Base-by-base conservation (phyloP, 2,888 invertebrate genomes). In the Autographa gamma region DNA sequence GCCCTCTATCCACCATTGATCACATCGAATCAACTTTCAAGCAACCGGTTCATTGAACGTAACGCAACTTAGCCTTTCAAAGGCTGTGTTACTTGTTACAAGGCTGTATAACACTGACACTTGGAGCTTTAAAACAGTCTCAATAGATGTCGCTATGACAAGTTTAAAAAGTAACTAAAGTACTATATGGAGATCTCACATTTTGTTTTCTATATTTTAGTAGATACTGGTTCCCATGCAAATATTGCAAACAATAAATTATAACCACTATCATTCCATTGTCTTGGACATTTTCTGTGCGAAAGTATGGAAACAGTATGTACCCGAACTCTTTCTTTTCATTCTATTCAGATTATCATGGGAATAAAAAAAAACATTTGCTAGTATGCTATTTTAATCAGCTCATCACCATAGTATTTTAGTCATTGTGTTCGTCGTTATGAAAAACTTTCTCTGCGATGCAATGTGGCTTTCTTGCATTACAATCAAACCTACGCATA, bases 361-460 rank as follows among this genome's bases (percentile, higher is more conserved):
- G 60, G 82, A 80, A 77, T 62, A 14, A 60, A 63, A 66, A 62
- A 69, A 60, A 73, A 63, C 72, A 70, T 65, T 59, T 66, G 61
- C 58, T 58, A 8, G 34, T 18, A 66, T 59, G 68, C 52, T 76
- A 77, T 77, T 80, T 77, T 82, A 80, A 82, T 80, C 83, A 77
- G 71, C 69, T 60, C 58, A 77, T 73, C 66, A 66, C 38, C 19
- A 64, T 66, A 41, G 58, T 41, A 72, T 69, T 69, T 60, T 11
- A 60, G 52, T 25, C 62, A 69, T 79, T 82, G 60, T 76, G 41
- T 61, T 41, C 60, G 62, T 65, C 34, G 31, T 31, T 41, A 43
- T 58, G 43, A 68, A 16, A n/a, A 13, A 80, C 83, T 81, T 80
- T 81, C 83, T 73, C 62, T 16, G 54, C 59, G 52, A 62, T 38